Evolutionary conservation across 2,113 vertebrate species (phyloP).

Genomic region (Octodon degus): DNA sequence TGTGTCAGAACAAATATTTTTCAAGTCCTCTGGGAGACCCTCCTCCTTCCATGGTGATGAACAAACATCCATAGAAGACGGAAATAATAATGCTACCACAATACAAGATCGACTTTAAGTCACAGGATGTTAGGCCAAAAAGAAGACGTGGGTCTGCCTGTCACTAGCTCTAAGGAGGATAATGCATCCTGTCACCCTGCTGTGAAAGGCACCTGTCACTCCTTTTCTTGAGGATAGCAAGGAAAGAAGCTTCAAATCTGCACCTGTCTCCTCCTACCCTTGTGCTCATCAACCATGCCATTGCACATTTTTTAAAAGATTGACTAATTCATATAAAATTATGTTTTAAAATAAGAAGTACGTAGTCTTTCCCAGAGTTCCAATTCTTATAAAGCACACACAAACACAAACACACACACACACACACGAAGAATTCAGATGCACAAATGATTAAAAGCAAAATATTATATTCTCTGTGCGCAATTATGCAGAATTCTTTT

Average conservation of each 20-base stretch:
- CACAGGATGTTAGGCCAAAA: constrained; percentile 42
- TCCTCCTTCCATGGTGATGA: background rate
- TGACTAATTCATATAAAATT: constrained; percentile 7
- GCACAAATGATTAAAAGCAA: background rate
- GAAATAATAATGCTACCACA: constrained; percentile 26
- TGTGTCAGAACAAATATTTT: constrained; percentile 31
- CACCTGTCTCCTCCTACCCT: background rate
- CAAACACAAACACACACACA: background rate
- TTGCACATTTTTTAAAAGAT: background rate
- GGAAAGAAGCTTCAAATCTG: background rate
- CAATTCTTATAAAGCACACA: background rate
- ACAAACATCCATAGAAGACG: constrained; percentile 5
- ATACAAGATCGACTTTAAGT: constrained; percentile 54
- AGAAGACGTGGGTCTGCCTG: background rate
- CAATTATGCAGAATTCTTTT: background rate
- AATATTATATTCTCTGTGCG: background rate
- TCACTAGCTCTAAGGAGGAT: background rate
- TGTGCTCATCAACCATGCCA: background rate
- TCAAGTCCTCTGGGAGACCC: background rate
- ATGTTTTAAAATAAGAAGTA: background rate
- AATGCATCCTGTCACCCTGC: background rate
- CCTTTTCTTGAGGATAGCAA: background rate
- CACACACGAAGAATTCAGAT: background rate
- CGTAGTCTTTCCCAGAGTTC: background rate
- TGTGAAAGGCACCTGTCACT: background rate